Evolutionary conservation across 2,797 vertebrate species (phyloP), one percentile per base, ranked within the genome.

Genomic region (Centropyge bicolor): DNA sequence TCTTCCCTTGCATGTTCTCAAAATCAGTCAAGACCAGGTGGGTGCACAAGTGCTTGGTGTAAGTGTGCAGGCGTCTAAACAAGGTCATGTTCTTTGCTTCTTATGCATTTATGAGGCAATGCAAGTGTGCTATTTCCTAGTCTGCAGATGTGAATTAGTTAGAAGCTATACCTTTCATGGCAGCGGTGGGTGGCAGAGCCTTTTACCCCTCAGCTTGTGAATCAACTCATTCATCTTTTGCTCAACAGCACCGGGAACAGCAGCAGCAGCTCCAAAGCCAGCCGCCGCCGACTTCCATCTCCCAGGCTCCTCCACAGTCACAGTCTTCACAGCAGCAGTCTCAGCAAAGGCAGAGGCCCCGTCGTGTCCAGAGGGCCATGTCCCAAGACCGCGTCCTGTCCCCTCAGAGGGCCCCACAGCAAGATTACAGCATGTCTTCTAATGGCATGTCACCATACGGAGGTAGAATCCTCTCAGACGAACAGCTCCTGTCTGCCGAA

Each of bases 311-410:
- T 43, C 38, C 89, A 57, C 88, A 87, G 77, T 78, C 91, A 1
- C 92, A 92, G 80, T 83, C 91, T 27, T 90, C 93, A 0, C 92
- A 93, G 87, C 97, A 97, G 91, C 96, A 96, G 86, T 87, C 94
- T 12, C 94, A 94, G 72, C 95, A 96, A 4, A 94, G 98, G 59
- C 97, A 99, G 84, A 89, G 97, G 49, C 98, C 98, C 1, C 96
- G 96, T 5, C 95, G 97, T 0, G 97, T 98, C 68, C 96, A 99
- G 72, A 94, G 98, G 88, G 98, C 98, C 92, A 99, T 99, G 98
- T 99, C 98, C 69, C 98, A 99, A 93, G 98, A 99, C 93, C 96
- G 98, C 0, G 98, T 98, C 68, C 93, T 99, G 82, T 97, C 98
- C 62, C 98, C 97, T 0, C 94, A 96, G 82, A 96, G 95, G 81